Evolutionary conservation across 1,140 invertebrate genomes (phyloP).

Genomic region (Portunus trituberculatus): DNA sequence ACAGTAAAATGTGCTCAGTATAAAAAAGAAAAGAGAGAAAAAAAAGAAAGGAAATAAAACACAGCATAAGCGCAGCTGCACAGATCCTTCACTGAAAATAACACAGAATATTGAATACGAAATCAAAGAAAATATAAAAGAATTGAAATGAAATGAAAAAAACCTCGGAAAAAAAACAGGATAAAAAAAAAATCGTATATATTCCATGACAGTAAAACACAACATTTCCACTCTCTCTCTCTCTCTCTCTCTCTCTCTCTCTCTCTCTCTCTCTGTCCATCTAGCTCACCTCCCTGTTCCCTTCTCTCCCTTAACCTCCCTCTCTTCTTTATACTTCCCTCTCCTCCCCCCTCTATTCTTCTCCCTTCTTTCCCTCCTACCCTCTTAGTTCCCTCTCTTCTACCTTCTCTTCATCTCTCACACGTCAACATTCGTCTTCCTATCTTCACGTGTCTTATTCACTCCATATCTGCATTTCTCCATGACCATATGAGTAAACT

Average conservation of each 20-base stretch:
- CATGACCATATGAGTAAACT: too few species aligned
- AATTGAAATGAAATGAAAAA: not conserved
- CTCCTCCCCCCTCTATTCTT: not conserved
- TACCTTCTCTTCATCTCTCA: too few species aligned
- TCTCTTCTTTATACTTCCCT: not conserved
- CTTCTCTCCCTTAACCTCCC: not conserved
- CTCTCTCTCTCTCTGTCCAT: not conserved
- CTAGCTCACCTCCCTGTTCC: not conserved
- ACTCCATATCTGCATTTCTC: too few species aligned
- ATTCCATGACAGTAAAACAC: not conserved
- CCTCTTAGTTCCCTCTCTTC: not conserved
- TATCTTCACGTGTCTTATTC: too few species aligned
- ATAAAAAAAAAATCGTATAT: not conserved
- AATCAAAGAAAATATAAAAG: not conserved
- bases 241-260: not conserved
- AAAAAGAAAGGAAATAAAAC: not conserved
- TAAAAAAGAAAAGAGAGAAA: not conserved
- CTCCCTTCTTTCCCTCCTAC: not conserved
- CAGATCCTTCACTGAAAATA: not conserved
- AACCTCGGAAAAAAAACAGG: not conserved
- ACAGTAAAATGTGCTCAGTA: not conserved
- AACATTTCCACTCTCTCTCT: not conserved
- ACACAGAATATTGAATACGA: not conserved
- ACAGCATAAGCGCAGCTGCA: not conserved
- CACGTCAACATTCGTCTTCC: too few species aligned